Evolutionary conservation across 2,888 invertebrate genomes (phyloP).

Genomic region (Chrysolina haemoptera): DNA sequence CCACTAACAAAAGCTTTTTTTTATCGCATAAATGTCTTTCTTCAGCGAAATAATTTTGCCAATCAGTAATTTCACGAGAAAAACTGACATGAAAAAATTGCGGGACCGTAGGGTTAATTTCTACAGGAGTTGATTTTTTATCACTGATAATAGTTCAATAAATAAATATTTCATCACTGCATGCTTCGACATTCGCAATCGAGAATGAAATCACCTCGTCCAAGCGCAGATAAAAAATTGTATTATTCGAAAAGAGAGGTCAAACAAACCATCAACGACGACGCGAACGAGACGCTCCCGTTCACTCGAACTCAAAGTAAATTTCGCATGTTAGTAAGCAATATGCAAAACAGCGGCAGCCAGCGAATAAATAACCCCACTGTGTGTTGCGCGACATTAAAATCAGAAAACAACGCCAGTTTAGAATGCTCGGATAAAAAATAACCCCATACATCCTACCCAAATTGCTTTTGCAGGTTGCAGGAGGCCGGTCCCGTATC

Average conservation of each 20-base stretch:
- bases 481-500: slow-evolving; percentile 33
- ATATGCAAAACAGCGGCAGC: slow-evolving; percentile 52
- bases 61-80: too few relatives aligned
- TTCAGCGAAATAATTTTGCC: too few relatives aligned
- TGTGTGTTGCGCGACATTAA: slow-evolving; percentile 63
- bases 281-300: slow-evolving; percentile 15
- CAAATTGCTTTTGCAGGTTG: slow-evolving; percentile 52
- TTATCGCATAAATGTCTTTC: too few relatives aligned
- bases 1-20: too few relatives aligned
- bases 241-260: slow-evolving; percentile 1
- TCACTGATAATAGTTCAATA: too few relatives aligned
- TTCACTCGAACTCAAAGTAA: slow-evolving; percentile 38
- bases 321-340: slow-evolving; percentile 56
- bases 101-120: too few relatives aligned
- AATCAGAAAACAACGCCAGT: slow-evolving; percentile 62
- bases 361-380: slow-evolving; percentile 60
- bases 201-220: neutral
- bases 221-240: neutral
- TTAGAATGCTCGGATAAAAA: slow-evolving; percentile 60
- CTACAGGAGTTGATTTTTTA: too few relatives aligned
- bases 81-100: too few relatives aligned
- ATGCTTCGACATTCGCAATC: neutral
- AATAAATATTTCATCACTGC: too few relatives aligned
- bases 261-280: slow-evolving; percentile 17
- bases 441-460: slow-evolving; percentile 60